Evolutionary conservation across 2,888 invertebrate genomes (phyloP).

Genomic region (Eurytoma californica): DNA sequence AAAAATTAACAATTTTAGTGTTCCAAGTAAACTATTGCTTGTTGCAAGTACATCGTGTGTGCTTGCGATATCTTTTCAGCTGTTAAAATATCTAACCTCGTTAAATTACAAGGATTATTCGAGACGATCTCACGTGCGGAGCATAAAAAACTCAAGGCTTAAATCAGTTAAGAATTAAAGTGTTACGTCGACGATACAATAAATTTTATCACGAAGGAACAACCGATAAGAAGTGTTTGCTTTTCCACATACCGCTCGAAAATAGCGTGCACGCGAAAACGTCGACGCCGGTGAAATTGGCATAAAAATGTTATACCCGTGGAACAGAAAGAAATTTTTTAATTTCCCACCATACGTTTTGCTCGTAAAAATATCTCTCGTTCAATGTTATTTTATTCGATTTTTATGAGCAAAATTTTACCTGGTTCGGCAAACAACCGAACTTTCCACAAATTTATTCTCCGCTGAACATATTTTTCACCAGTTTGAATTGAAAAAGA

Average conservation of each 20-base stretch:
- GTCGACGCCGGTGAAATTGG: slow-evolving; percentile 19
- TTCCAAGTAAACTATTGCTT: no score
- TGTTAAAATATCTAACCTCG: not conserved
- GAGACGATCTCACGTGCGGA: slow-evolving; percentile 26
- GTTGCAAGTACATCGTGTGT: no score
- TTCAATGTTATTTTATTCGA: slow-evolving; percentile 21
- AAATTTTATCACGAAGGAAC: slow-evolving; percentile 52
- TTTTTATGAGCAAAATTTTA: slow-evolving; percentile 35
- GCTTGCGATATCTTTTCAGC: not conserved
- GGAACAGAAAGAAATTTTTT: slow-evolving; percentile 34
- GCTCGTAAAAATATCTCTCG: slow-evolving; percentile 24
- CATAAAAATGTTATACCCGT: slow-evolving; percentile 25
- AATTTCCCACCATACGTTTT: slow-evolving; percentile 39
- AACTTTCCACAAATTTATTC: no score
- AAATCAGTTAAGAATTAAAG: slow-evolving; percentile 38
- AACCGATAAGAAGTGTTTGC: slow-evolving; percentile 50
- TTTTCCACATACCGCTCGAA: slow-evolving; percentile 30
- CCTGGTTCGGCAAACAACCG: not conserved
- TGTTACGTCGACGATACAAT: slow-evolving; percentile 41
- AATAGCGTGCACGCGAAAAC: slow-evolving; percentile 11
- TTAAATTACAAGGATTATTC: slow-evolving; percentile 9
- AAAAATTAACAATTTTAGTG: no score
- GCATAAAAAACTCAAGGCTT: slow-evolving; percentile 33
- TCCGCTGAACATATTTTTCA: no score
- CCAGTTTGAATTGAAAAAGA: no score